These are phyloP conservation scores for Odontesthes bonariensis DNA, from an alignment of 2,113 vertebrate species.

Conservation along the genomic window DNA sequence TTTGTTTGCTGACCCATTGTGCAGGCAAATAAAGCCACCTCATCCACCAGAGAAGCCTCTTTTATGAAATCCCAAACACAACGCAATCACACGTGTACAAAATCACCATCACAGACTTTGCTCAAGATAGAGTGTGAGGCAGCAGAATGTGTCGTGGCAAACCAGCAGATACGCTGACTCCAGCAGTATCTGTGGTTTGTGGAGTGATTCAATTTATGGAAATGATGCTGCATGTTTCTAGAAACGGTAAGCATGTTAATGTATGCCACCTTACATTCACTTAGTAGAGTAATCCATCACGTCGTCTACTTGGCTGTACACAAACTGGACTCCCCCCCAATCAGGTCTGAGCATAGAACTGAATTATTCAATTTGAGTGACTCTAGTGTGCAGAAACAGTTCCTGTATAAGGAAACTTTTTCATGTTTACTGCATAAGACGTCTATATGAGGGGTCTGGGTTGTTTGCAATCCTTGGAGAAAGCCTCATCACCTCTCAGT, in stretches of 20 bases:
- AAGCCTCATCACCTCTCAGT: slow-evolving; percentile 28
- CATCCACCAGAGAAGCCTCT: too few relatives aligned
- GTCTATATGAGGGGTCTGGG: slow-evolving; percentile 22
- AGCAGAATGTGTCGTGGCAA: slow-evolving; percentile 13
- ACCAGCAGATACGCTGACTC: slow-evolving; percentile 44
- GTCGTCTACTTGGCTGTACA: slow-evolving; percentile 7
- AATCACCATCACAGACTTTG: neutral
- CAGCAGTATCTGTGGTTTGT: slow-evolving; percentile 31
- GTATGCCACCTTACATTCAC: slow-evolving; percentile 46
- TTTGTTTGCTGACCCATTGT: neutral
- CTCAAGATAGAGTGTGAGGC: slow-evolving; percentile 9
- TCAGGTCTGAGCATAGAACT: neutral
- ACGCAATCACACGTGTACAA: too few relatives aligned
- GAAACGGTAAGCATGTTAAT: slow-evolving; percentile 68
- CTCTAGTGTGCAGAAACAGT: slow-evolving; percentile 29
- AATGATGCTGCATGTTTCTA: slow-evolving; percentile 59
- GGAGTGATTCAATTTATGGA: slow-evolving; percentile 70
- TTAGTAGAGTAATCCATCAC: slow-evolving; percentile 69
- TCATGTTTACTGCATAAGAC: neutral
- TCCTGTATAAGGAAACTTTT: slow-evolving; percentile 54
- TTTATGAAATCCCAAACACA: too few relatives aligned
- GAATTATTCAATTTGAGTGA: slow-evolving; percentile 49
- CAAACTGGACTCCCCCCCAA: slow-evolving; percentile 17
- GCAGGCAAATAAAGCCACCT: neutral
- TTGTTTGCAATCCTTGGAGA: slow-evolving; percentile 12